These are phyloP conservation scores for Leptinotarsa undecemlineata DNA, from an alignment of 1,140 invertebrate species.

Conservation along the genomic window DNA sequence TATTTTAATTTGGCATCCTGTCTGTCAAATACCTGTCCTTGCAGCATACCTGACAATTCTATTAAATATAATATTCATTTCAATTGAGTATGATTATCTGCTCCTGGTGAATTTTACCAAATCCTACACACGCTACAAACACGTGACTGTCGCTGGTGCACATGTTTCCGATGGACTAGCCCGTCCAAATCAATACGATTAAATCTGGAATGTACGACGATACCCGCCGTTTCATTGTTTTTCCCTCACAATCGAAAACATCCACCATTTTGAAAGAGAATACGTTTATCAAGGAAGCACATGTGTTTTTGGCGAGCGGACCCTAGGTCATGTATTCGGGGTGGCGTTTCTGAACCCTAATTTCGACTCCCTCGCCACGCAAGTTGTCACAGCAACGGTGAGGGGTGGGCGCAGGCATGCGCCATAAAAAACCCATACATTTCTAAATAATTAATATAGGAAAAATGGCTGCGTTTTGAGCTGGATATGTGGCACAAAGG, in stretches of 20 bases:
- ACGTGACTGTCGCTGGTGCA: no score
- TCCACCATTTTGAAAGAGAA: constrained; percentile 20
- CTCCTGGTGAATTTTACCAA: no score
- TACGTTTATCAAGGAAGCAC: constrained; percentile 21
- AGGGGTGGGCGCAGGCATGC: constrained; percentile 15
- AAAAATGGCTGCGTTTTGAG: constrained; percentile 23
- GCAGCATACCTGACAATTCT: no score
- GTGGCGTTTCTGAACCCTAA: constrained; percentile 18
- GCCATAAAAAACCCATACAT: constrained; percentile 16
- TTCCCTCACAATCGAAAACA: constrained; percentile 16
- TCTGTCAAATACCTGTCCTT: no score
- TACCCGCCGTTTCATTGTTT: constrained; percentile 12
- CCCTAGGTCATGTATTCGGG: constrained; percentile 21
- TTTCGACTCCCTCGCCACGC: constrained; percentile 12
- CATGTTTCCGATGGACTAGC: neutral
- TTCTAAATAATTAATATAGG: constrained; percentile 21
- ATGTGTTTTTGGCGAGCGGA: constrained; percentile 12
- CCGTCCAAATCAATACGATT: neutral
- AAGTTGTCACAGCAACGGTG: constrained; percentile 20
- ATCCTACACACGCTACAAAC: no score
- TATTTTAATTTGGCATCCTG: no score
- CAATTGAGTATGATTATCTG: no score
- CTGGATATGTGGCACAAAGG: constrained; percentile 11
- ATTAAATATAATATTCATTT: no score
- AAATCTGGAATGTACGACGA: neutral